These are phyloP conservation scores for Aldrovandia affinis DNA, from an alignment of 2,797 vertebrate genomes.

Conservation along the genomic window DNA sequence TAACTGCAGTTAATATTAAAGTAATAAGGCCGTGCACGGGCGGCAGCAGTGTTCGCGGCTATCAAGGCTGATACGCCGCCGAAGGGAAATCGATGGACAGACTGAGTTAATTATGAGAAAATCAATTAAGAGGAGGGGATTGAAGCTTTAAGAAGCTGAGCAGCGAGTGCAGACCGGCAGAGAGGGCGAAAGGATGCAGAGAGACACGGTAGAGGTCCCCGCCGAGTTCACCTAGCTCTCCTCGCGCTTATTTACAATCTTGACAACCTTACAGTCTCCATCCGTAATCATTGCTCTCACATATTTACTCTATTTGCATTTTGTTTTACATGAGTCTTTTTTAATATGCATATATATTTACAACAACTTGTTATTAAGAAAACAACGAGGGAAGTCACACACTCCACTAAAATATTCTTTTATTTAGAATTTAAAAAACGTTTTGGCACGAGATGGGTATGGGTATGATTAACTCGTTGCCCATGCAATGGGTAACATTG, in stretches of 20 bases:
- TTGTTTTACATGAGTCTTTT: neutral
- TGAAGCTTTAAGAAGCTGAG: conserved; percentile 68
- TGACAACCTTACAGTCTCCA: neutral
- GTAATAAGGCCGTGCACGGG: conserved; percentile 53
- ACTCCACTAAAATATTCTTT: neutral
- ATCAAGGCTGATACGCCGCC: conserved; percentile 64
- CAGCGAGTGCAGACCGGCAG: conserved; percentile 49
- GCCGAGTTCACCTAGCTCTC: conserved; percentile 24
- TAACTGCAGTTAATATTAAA: conserved; percentile 66
- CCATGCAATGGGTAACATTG: neutral
- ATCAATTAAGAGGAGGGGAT: conserved; percentile 85
- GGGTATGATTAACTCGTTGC: neutral
- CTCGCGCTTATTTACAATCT: neutral
- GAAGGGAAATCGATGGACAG: conserved; percentile 81
- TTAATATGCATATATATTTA: too few relatives aligned
- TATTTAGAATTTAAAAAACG: neutral
- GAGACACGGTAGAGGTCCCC: neutral
- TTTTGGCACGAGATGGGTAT: neutral
- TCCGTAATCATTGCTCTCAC: neutral
- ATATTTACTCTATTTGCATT: neutral
- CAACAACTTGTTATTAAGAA: too few relatives aligned
- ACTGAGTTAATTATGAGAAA: conserved; percentile 85
- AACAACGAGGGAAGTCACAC: too few relatives aligned
- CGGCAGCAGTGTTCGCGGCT: conserved; percentile 39
- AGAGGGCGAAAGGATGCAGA: conserved; percentile 46